These are phyloP conservation scores for Clinocottus analis DNA, from an alignment of 2,113 vertebrate species.

Conservation along the genomic window DNA sequence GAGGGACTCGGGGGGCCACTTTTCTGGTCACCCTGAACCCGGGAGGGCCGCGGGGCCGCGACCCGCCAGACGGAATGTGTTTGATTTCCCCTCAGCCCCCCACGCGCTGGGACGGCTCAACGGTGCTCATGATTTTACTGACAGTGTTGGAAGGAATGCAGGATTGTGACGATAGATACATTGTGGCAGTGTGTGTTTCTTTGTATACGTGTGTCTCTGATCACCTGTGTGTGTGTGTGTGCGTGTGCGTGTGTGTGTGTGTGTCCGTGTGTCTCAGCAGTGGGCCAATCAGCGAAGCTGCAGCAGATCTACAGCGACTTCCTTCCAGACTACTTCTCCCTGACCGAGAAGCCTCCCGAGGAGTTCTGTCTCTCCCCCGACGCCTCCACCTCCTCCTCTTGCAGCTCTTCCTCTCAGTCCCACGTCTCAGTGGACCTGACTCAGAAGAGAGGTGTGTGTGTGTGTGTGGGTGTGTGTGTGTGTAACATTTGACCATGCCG, in stretches of 20 bases:
- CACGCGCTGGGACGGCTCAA: conserved; percentile 84
- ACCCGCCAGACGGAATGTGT: conserved; percentile 86
- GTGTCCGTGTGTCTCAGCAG: conserved; percentile 42
- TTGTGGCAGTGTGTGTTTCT: not conserved
- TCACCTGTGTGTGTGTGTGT: conserved; percentile 6
- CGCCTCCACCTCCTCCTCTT: conserved; percentile 86
- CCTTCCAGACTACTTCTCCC: conserved; percentile 94
- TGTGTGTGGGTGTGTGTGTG: no score
- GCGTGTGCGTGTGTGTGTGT: not conserved
- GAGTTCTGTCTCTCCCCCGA: conserved; percentile 98
- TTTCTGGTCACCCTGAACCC: conserved; percentile 81
- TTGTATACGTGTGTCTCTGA: not conserved
- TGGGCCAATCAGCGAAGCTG: conserved; percentile 82
- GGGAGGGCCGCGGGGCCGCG: conserved; percentile 77
- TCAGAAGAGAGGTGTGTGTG: conserved; percentile 89
- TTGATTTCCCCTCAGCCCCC: conserved; percentile 88
- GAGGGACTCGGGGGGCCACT: conserved; percentile 66
- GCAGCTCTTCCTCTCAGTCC: conserved; percentile 82
- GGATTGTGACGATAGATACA: not conserved
- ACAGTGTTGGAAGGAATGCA: not conserved
- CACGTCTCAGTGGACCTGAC: conserved; percentile 89
- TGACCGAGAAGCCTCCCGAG: conserved; percentile 93
- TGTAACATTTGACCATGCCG: no score
- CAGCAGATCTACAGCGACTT: conserved; percentile 89
- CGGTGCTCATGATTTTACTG: conserved; percentile 80